Base-by-base conservation (phyloP, 2,113 vertebrate species). In the Siniperca chuatsi region DNA sequence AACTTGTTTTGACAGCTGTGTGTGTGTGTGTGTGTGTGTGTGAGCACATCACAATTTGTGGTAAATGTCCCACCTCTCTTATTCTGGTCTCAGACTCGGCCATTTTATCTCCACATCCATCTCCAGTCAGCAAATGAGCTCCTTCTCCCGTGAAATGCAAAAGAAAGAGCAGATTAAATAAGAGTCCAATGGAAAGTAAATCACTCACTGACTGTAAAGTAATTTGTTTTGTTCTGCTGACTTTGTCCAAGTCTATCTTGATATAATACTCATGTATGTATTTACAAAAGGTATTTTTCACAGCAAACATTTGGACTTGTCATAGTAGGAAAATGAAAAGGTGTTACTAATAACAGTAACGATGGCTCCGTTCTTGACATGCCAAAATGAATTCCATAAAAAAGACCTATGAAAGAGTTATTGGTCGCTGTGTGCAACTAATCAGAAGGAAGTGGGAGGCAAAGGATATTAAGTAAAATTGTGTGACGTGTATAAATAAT, bases 1-100 rank as follows among this genome's bases (percentile, higher is more conserved):
- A 13, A 55, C 33, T 71, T 88, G 84, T 90, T 92, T 88, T 72
- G 64, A 83, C 84, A 92, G 83, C 71, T 85, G 84, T 66, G 58
- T 67, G 68, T 35, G 66, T n/a, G 58, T 29, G 11, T 55, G 12
- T 33, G 20, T 42, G 23, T 29, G 54, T 69, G 40, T 2, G 65
- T 3, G 18, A 52, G 58, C 33, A 72, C 16, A 85, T 58, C 77
- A 78, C 48, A 75, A 48, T 85, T 88, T 78, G 40, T 48, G 69
- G 82, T 84, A 37, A 77, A 83, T 82, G 55, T 80, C 40, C 64
- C 44, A 69, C 66, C 75, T 73, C 68, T 55, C 50, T 67, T 2
- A 1, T 58, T 79, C 48, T 62, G 55, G 29, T 70, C 29, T 48
- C 40, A 6, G 33, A 12, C 64, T 35, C n/a, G 25, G 70, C 13